Evolutionary conservation across 2,113 vertebrate genomes (phyloP).

Genomic region (Aegithalos caudatus): DNA sequence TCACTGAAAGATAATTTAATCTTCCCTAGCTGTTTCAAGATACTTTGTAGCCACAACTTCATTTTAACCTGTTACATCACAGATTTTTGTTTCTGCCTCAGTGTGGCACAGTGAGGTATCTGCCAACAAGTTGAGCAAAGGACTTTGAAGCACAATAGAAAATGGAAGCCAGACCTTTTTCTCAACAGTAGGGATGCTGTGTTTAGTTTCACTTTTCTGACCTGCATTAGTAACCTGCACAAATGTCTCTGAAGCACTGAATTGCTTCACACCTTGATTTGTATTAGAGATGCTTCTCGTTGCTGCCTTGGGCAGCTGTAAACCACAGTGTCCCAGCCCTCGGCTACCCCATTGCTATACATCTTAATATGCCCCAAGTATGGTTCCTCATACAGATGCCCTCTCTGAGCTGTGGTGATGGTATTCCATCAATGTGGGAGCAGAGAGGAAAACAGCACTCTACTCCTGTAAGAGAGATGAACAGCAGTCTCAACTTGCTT

Average conservation of each 20-base stretch:
- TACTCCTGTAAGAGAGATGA: neutral
- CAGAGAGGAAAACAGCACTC: neutral
- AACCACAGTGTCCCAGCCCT: fast-evolving
- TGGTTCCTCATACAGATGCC: fast-evolving
- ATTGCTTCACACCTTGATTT: neutral
- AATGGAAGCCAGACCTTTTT: neutral
- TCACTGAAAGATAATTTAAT: neutral
- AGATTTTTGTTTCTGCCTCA: neutral
- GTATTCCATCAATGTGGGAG: neutral
- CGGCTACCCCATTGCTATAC: neutral
- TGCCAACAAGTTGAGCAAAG: neutral
- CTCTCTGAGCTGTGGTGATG: neutral
- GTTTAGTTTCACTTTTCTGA: neutral
- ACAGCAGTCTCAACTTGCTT: neutral
- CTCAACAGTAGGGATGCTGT: neutral
- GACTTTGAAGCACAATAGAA: neutral
- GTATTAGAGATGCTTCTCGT: neutral
- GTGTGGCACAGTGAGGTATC: neutral
- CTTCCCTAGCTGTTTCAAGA: neutral
- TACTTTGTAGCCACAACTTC: neutral
- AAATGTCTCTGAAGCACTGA: neutral
- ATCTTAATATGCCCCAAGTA: neutral
- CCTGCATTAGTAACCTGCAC: neutral
- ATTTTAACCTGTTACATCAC: neutral
- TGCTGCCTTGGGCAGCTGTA: neutral